Evolutionary conservation across 2,888 invertebrate genomes (phyloP).

Genomic region (Sinohyriopsis cumingii): DNA sequence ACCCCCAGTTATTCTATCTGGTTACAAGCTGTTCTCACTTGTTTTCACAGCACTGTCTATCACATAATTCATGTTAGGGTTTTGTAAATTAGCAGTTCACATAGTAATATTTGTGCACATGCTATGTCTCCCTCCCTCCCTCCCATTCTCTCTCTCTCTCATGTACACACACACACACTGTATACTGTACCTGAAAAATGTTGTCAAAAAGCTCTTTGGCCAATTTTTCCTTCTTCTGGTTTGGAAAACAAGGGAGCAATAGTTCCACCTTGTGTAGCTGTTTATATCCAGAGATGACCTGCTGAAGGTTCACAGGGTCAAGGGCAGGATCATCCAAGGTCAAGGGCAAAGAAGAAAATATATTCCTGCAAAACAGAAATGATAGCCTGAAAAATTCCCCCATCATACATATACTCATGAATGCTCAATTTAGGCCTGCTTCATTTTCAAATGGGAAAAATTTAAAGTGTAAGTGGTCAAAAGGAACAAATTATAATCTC

Average conservation of each 20-base stretch:
- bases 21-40: too few relatives aligned
- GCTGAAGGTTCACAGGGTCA: slow-evolving; percentile 48
- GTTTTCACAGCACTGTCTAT: too few relatives aligned
- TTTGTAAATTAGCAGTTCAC: too few relatives aligned
- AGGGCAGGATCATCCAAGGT: slow-evolving; percentile 33
- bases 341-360: slow-evolving; percentile 48
- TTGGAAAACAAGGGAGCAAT: slow-evolving; percentile 34
- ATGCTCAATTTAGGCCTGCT: too few relatives aligned
- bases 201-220: slow-evolving; percentile 48
- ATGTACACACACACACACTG: not conserved
- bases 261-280: slow-evolving; percentile 53
- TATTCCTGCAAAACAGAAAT: slow-evolving; percentile 35
- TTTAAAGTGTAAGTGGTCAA: not conserved
- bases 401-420: too few relatives aligned
- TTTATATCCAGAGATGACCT: slow-evolving; percentile 56
- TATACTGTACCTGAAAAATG: slow-evolving; percentile 42
- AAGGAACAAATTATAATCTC: too few relatives aligned
- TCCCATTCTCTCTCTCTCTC: too few relatives aligned
- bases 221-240: slow-evolving; percentile 21
- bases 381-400: not conserved
- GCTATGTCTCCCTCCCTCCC: too few relatives aligned
- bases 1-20: too few relatives aligned
- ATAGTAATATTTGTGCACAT: too few relatives aligned
- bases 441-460: not conserved
- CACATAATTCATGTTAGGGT: too few relatives aligned